These are phyloP conservation scores for Periphyllus acericola DNA, from an alignment of 2,888 invertebrate genomes.

Conservation along the genomic window DNA sequence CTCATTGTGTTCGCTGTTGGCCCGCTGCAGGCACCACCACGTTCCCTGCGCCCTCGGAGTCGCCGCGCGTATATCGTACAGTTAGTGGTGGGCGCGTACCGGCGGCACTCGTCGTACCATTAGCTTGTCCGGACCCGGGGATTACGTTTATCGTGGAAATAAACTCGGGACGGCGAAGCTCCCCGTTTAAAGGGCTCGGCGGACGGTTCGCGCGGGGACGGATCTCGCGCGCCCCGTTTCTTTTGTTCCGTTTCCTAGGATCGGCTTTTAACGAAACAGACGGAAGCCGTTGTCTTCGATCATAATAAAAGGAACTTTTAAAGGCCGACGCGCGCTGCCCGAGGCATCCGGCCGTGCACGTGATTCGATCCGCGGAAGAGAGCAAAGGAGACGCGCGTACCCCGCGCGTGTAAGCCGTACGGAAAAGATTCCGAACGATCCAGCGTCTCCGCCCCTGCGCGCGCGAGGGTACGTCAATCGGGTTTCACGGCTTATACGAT, in stretches of 20 bases:
- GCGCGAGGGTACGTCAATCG: not conserved
- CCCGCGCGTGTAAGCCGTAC: not conserved
- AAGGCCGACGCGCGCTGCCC: not conserved
- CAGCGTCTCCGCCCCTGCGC: not conserved
- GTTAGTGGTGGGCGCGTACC: too few species aligned
- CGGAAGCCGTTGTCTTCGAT: not conserved
- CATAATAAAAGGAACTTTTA: not conserved
- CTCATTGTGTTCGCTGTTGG: not conserved
- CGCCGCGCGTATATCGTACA: too few species aligned
- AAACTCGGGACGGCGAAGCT: not conserved
- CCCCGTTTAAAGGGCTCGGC: not conserved
- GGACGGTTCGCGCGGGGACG: not conserved
- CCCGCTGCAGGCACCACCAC: not conserved
- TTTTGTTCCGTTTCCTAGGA: constrained; percentile 4
- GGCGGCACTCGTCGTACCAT: not conserved
- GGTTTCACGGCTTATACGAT: not conserved
- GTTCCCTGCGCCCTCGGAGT: too few species aligned
- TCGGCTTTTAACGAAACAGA: constrained; percentile 7
- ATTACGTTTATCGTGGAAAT: not conserved
- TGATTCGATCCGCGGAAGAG: not conserved
- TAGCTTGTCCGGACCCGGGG: not conserved
- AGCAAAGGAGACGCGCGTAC: not conserved
- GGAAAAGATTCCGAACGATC: not conserved
- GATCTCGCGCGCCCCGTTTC: not conserved
- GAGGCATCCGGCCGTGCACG: not conserved